Evolutionary conservation across 1,140 invertebrate genomes (phyloP), one percentile per base, ranked within the genome.

Genomic region (Lucilia sericata): DNA sequence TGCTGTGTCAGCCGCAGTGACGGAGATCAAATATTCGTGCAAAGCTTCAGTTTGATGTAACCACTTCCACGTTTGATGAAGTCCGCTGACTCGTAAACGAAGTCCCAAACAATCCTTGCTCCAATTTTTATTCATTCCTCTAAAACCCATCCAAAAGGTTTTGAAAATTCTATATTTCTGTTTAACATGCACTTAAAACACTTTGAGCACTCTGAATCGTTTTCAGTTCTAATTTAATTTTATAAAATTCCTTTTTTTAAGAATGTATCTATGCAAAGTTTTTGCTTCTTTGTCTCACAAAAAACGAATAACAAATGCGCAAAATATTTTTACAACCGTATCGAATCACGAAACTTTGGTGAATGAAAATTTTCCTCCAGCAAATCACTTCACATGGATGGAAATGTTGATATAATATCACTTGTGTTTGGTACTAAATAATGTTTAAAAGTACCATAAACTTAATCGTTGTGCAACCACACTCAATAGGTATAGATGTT

Each of bases 1-100:
- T 86, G 88, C 93, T 92, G 94, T 94, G 91, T 96, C 93, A 88
- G 94, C 94, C 85, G 95, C 93, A 83, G 95, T 95, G 86, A 96
- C 93, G 85, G 94, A 94, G 89, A 97, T 95, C 86, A 97, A 93
- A 88, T 96, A 96, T 87, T 96, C 95, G 93, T 97, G 96, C 82
- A 97, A 93, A 86, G 95, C 94, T 86, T 96, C 95, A 76, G 96
- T 97, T 91, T 96, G 96, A 91, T 97, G 96, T 89, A 97, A 92
- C 96, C 96, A 97, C 96, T 97, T 97, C 94, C 95, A 97, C 87
- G 96, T 97, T 91, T 97, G 96, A 91, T 97, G 96, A 91, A 97
- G 94, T 91, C 93, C 93, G 91, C 95, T 96, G 91, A 95, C 94
- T 92, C 96, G 95, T 93, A 94, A 94, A 92, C 96, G 94, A 92